Conservation (phyloP, 2,113 vertebrate genomes). For the Rhodinocichla rosea region DNA sequence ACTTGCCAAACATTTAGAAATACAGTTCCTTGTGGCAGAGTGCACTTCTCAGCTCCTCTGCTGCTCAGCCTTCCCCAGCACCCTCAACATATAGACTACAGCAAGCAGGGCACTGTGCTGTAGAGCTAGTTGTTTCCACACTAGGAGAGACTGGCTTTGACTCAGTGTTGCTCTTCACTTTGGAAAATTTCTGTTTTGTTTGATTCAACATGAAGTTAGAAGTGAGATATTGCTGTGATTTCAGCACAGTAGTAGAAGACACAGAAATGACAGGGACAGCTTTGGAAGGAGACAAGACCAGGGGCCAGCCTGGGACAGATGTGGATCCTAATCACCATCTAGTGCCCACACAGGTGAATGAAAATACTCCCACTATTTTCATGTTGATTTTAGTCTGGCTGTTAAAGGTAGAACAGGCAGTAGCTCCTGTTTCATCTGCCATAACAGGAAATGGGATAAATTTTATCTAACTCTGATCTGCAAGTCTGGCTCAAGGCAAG, state of each 20-base stretch:
- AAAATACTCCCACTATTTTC: not conserved
- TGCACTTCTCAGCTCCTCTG: not conserved
- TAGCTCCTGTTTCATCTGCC: not conserved
- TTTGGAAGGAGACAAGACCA: not conserved
- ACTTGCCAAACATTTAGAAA: not conserved
- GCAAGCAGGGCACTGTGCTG: not conserved
- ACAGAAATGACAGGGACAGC: not conserved
- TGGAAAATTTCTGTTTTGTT: not conserved
- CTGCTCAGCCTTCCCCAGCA: not conserved
- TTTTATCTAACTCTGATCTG: not conserved
- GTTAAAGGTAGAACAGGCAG: not conserved
- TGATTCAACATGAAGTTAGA: not conserved
- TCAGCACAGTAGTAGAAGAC: not conserved
- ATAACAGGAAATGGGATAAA: not conserved
- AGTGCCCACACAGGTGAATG: not conserved
- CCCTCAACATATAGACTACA: not conserved
- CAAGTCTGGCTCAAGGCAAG: not conserved
- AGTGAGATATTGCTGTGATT: not conserved
- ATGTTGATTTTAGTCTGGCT: not conserved
- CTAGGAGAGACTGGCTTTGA: not conserved
- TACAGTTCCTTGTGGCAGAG: not conserved
- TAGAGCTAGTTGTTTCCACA: not conserved
- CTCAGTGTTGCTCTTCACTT: not conserved
- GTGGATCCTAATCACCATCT: not conserved
- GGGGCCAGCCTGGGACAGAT: not conserved